Base-by-base conservation (phyloP, 2,113 vertebrate genomes). In the Periophthalmus modestus region DNA sequence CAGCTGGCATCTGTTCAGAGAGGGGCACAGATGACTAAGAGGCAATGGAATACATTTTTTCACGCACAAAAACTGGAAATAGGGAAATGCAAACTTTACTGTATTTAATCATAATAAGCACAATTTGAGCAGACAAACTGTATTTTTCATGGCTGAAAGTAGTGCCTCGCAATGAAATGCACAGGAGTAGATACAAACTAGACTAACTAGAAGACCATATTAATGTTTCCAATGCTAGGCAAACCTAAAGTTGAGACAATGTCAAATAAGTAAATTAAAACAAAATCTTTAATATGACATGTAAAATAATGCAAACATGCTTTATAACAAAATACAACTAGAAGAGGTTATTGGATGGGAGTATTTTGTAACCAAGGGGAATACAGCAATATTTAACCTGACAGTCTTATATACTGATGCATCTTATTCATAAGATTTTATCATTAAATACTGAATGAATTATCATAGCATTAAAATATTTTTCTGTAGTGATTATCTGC, bases 1-100 rank as follows among this genome's bases (percentile, higher is more conserved):
- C 69, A 19, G 62, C 62, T 65, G 62, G 62, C 62, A 65, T 39
- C 34, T 43, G 62, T 65, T 43, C 34, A 43, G 62, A 39, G 62
- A 39, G 62, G 34, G 62, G 62, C 62, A 39, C 34, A 33, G 16
- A 63, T 63, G 61, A 34, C 61, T 36, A 43, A 62, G 28, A 18
- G 59, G 59, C 59, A 16, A 7, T 34, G 59, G 9, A 28, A 62
- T 19, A 62, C 28, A 16, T 19, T 34, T 18, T 33, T 62, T 5
- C 24, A 33, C 10, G 34, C 2, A 61, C 13, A 34, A 15, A 61
- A 28, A 23, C 24, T 61, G 23, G 14, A 28, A 61, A 15, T 33
- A 19, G 13, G 4, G 28, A 62, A 19, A 33, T 15, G 4, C 13
- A 62, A 34, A 3, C 58, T 34, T 14, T 28, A 28, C 16, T 18